Evolutionary conservation across 2,888 invertebrate species (phyloP).

Genomic region (Acronicta alni): DNA sequence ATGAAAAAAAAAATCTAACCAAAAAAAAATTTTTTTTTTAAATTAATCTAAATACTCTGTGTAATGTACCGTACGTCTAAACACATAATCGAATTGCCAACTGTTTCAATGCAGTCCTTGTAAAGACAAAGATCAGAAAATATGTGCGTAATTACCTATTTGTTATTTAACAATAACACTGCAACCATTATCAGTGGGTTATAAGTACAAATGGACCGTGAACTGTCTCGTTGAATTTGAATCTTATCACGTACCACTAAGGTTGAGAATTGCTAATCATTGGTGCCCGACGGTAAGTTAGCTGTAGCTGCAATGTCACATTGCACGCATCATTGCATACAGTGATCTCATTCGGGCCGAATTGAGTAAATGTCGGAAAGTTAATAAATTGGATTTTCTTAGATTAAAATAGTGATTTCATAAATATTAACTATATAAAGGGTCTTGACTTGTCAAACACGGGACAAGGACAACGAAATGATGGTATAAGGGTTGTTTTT

Average conservation of each 20-base stretch:
- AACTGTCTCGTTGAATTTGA: constrained; percentile 23
- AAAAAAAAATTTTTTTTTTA: no score
- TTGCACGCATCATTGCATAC: constrained; percentile 70
- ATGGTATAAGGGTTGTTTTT: no score
- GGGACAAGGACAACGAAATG: no score
- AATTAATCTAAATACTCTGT: no score
- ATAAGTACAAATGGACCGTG: constrained; percentile 58
- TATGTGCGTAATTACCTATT: constrained; percentile 49
- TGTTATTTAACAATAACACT: constrained; percentile 63
- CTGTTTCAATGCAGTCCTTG: constrained; percentile 19
- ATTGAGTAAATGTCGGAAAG: constrained; percentile 49
- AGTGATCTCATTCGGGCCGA: constrained; percentile 68
- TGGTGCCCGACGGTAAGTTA: constrained; percentile 43
- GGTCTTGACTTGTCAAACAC: no score
- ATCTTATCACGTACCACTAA: constrained; percentile 44
- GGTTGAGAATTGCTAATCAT: constrained; percentile 29
- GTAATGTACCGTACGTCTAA: no score
- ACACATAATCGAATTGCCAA: constrained; percentile 10
- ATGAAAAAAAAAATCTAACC: no score
- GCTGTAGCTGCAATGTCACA: constrained; percentile 73
- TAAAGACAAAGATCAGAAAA: constrained; percentile 35
- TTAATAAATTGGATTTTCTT: constrained; percentile 21
- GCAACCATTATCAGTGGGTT: constrained; percentile 64
- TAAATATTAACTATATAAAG: no score
- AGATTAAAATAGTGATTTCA: not conserved